phyloP scores from a whole-genome alignment of 2,113 vertebrate species.

The Tringa solitaria region DNA sequence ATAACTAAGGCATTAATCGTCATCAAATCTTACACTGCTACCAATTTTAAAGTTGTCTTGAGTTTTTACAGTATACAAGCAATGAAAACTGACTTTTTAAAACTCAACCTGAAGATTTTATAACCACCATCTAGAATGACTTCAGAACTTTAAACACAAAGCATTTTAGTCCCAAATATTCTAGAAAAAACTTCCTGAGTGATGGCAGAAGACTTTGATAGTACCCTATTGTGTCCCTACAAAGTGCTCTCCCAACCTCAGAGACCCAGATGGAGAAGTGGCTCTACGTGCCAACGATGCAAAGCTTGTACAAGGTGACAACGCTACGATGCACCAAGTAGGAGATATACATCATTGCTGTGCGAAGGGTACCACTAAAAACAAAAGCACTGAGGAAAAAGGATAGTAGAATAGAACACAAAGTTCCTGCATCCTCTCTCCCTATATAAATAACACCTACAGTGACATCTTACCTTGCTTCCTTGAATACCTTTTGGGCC shows the following conservation, averaged over 20 bases:
- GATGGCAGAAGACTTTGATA: not conserved
- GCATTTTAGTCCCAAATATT: not conserved
- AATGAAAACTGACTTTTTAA: not conserved
- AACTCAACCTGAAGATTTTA: not conserved
- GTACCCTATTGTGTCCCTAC: not conserved
- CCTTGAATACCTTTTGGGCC: conserved; percentile 81
- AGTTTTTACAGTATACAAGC: not conserved
- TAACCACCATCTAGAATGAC: not conserved
- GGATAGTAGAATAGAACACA: not conserved
- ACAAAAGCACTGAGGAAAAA: not conserved
- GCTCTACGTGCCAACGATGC: not conserved
- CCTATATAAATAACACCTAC: not conserved
- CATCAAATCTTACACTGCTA: not conserved
- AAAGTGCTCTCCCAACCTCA: not conserved
- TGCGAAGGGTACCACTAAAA: not conserved
- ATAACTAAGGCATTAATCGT: not conserved
- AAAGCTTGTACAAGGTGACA: not conserved
- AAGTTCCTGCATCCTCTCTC: not conserved
- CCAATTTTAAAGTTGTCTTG: not conserved
- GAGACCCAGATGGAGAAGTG: not conserved
- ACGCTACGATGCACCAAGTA: not conserved
- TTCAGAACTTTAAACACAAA: not conserved
- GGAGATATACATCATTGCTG: not conserved
- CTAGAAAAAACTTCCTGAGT: not conserved
- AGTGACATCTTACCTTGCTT: conserved; percentile 81